A percentile compares a stretch with the other conserved stretches of the same genome.
These are phyloP conservation scores for Magallana ariakensis DNA, from an alignment of 1,140 invertebrate species.

Conservation along the genomic window DNA sequence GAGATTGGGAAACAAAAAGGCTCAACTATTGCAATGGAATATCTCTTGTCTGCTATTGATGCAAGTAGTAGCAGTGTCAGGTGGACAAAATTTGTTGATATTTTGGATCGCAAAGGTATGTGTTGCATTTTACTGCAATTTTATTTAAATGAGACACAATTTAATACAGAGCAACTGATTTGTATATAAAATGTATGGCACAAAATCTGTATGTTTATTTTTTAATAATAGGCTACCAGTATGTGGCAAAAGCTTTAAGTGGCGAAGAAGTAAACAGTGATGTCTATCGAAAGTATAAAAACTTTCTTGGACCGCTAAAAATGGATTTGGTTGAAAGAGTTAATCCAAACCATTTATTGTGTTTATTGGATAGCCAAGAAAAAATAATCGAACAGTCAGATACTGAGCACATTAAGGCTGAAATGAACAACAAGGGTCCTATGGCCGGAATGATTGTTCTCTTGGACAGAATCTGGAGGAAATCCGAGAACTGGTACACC, in stretches of 20 bases:
- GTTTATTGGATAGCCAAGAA: background rate
- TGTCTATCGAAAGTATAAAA: background rate
- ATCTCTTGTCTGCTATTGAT: background rate
- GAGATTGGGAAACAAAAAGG: background rate
- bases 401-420: background rate
- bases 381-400: background rate
- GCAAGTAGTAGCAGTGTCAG: background rate
- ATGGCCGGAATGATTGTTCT: background rate
- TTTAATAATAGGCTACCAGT: background rate
- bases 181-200: background rate
- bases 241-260: background rate
- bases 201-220: background rate
- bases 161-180: background rate
- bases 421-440: background rate
- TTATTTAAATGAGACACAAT: background rate
- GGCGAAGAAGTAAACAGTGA: background rate
- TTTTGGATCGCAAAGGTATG: background rate
- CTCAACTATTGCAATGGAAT: background rate
- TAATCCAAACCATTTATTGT: background rate
- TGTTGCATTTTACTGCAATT: background rate
- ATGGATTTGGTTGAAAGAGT: background rate
- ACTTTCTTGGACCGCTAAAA: background rate
- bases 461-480: conserved; percentile 1
- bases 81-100: background rate
- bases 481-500: background rate